Evolutionary conservation across 2,888 invertebrate species (phyloP).

Genomic region (Diaprepes abbreviatus): DNA sequence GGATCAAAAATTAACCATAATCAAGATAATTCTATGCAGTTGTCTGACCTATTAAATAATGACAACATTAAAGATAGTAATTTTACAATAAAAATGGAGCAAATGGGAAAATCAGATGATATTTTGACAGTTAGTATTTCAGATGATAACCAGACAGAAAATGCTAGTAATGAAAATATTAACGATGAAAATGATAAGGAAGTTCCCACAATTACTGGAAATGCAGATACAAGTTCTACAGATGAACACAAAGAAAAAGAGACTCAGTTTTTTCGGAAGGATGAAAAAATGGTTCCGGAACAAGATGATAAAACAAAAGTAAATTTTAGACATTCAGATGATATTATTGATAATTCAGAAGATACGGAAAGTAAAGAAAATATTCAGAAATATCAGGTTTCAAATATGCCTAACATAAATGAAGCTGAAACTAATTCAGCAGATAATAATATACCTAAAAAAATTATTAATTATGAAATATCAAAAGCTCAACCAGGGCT

Average conservation of each 20-base stretch:
- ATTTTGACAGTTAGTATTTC: slow-evolving; percentile 27
- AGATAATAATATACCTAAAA: background rate
- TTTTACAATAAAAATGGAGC: slow-evolving; percentile 30
- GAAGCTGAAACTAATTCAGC: too few relatives aligned
- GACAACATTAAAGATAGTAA: background rate
- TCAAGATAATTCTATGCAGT: background rate
- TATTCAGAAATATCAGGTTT: too few relatives aligned
- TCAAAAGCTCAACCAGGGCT: slow-evolving; percentile 12
- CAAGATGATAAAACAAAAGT: slow-evolving; percentile 22
- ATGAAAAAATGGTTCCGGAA: slow-evolving; percentile 36
- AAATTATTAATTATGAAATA: slow-evolving; percentile 33
- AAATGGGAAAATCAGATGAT: slow-evolving; percentile 24
- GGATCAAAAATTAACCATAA: background rate
- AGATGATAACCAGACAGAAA: background rate
- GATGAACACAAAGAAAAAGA: background rate
- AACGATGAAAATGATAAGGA: background rate
- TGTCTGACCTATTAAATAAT: background rate
- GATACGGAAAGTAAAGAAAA: too few relatives aligned
- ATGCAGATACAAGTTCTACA: background rate
- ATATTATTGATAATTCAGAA: background rate
- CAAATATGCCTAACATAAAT: too few relatives aligned
- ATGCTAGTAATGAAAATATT: background rate
- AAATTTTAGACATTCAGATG: background rate
- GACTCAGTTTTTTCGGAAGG: slow-evolving; percentile 36
- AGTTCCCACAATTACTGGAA: background rate